phyloP scores from a whole-genome alignment of 2,888 invertebrate genomes.

The Cantharis lateralis region DNA sequence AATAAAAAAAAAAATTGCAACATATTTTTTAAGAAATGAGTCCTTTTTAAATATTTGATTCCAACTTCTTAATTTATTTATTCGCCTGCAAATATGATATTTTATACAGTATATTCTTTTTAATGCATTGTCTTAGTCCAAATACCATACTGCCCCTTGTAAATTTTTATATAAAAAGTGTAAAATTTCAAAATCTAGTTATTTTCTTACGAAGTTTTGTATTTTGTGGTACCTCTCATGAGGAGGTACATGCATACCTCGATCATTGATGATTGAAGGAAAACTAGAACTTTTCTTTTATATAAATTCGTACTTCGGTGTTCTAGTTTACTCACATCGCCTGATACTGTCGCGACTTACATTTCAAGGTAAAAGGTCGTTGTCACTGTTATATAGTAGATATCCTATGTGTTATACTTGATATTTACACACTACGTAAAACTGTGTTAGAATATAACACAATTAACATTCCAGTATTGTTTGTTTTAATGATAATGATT shows the following conservation, averaged over 20 bases:
- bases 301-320: background rate
- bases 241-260: background rate
- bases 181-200: background rate
- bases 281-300: background rate
- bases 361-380: slow-evolving; percentile 30
- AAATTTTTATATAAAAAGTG: background rate
- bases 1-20: too few relatives aligned
- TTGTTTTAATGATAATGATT: background rate
- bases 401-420: background rate
- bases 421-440: background rate
- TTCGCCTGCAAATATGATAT: too few relatives aligned
- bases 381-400: slow-evolving; percentile 3
- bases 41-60: too few relatives aligned
- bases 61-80: too few relatives aligned
- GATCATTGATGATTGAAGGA: background rate
- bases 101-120: too few relatives aligned
- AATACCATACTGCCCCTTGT: background rate
- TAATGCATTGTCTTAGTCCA: too few relatives aligned
- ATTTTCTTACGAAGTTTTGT: background rate
- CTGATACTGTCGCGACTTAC: slow-evolving; percentile 28
- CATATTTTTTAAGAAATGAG: too few relatives aligned
- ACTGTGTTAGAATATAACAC: background rate
- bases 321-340: slow-evolving; percentile 13
- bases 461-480: background rate
- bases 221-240: background rate